Percentiles rank a stretch among this genome's conserved stretches.
These are phyloP conservation scores for Sebastes nivosus DNA, from an alignment of 2,797 vertebrate species.

Conservation along the genomic window DNA sequence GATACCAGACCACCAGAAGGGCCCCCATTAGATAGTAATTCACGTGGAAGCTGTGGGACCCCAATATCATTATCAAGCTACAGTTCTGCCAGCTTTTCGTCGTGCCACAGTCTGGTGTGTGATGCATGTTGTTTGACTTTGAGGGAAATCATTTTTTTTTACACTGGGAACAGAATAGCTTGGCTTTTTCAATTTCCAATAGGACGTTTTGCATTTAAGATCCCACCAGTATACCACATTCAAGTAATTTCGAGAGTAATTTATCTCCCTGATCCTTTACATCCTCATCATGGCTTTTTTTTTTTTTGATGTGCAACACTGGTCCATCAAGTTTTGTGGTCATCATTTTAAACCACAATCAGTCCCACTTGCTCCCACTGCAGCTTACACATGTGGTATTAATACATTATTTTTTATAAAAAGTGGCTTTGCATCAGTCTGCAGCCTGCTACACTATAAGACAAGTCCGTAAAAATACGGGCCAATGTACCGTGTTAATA, in stretches of 20 bases:
- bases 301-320: slow-evolving; percentile 44
- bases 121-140: slow-evolving; percentile 26
- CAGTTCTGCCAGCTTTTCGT: slow-evolving; percentile 58
- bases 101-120: slow-evolving; percentile 35
- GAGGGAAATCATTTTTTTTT: slow-evolving; percentile 8
- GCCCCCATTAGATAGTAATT: slow-evolving; percentile 74
- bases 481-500: no score
- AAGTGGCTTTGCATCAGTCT: slow-evolving; percentile 14
- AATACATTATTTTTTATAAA: slow-evolving; percentile 33
- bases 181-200: not conserved
- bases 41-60: slow-evolving; percentile 71
- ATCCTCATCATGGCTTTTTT: slow-evolving; percentile 46
- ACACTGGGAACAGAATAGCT: not conserved
- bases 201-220: not conserved
- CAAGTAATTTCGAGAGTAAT: slow-evolving; percentile 34
- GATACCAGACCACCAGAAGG: slow-evolving; percentile 71
- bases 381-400: slow-evolving; percentile 49
- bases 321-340: slow-evolving; percentile 52
- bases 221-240: slow-evolving; percentile 8
- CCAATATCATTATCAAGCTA: slow-evolving; percentile 70
- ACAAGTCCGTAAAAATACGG: no score
- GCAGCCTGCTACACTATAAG: not conserved
- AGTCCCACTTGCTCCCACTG: slow-evolving; percentile 43
- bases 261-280: slow-evolving; percentile 37
- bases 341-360: slow-evolving; percentile 64